Evolutionary conservation across 2,888 invertebrate species (phyloP).

Genomic region (Heliconius hortense): DNA sequence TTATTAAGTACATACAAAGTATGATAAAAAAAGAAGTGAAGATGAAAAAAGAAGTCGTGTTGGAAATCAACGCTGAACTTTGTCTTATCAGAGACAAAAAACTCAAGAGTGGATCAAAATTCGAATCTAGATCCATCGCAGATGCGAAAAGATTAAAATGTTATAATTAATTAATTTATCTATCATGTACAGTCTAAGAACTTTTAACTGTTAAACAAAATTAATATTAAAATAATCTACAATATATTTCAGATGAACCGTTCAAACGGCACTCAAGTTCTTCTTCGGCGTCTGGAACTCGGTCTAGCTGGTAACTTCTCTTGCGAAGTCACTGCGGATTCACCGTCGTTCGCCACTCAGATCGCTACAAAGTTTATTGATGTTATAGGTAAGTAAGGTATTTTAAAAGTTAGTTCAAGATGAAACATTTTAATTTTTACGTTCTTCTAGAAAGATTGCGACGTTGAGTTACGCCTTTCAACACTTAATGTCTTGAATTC

Average conservation of each 20-base stretch:
- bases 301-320: slow-evolving; percentile 88
- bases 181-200: not conserved
- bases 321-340: slow-evolving; percentile 90
- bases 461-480: not conserved
- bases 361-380: slow-evolving; percentile 85
- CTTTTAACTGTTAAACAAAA: not conserved
- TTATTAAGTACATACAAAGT: too few relatives aligned
- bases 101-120: too few relatives aligned
- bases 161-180: too few relatives aligned
- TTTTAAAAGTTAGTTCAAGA: not conserved
- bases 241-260: slow-evolving; percentile 82
- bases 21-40: too few relatives aligned
- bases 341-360: slow-evolving; percentile 86
- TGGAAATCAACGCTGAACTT: not conserved
- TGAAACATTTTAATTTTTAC: not conserved
- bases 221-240: slow-evolving; percentile 3
- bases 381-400: slow-evolving; percentile 86
- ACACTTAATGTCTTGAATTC: too few relatives aligned
- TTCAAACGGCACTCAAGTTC: slow-evolving; percentile 88
- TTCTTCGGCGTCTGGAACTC: slow-evolving; percentile 86
- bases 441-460: not conserved
- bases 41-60: not conserved
- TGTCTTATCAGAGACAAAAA: not conserved
- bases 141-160: too few relatives aligned
- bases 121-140: too few relatives aligned